These are phyloP conservation scores for Bambusicola thoracicus DNA, from an alignment of 2,113 vertebrate genomes.

Conservation along the genomic window DNA sequence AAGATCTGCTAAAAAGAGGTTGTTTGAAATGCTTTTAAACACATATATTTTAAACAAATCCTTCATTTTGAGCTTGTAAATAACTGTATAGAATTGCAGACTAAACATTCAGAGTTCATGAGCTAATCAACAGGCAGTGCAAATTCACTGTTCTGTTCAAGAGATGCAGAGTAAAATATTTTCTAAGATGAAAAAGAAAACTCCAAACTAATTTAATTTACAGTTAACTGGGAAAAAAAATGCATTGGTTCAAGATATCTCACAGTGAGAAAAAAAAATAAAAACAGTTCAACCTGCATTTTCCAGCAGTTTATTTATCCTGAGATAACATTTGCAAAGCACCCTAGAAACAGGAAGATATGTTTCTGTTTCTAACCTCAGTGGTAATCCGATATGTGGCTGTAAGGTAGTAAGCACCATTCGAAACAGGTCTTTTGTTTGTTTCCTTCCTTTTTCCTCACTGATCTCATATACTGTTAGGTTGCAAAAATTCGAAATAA, in stretches of 20 bases:
- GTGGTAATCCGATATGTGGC: conserved; percentile 63
- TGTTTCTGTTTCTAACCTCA: conserved; percentile 76
- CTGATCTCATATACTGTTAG: conserved; percentile 60
- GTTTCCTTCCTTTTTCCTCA: neutral
- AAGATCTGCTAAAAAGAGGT: conserved; percentile 1
- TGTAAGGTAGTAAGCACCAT: conserved; percentile 62
- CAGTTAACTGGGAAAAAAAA: neutral
- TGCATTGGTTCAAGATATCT: neutral
- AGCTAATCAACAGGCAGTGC: conserved; percentile 17
- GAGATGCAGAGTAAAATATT: neutral
- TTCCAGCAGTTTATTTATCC: conserved; percentile 67
- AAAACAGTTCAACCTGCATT: conserved; percentile 20
- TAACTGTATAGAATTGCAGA: conserved; percentile 52
- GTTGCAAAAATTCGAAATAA: conserved; percentile 73
- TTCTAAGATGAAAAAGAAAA: conserved; percentile 11
- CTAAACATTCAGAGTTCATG: conserved; percentile 8
- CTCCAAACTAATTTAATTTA: neutral
- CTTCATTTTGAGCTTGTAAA: conserved; percentile 33
- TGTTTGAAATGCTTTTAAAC: conserved; percentile 40
- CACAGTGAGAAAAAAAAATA: neutral
- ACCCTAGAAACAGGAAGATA: conserved; percentile 68
- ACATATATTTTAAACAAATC: conserved; percentile 29
- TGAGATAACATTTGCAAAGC: conserved; percentile 69
- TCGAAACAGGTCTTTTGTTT: conserved; percentile 26
- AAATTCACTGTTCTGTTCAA: conserved; percentile 50